Evolutionary conservation across 2,888 invertebrate genomes (phyloP).

Genomic region (Cephus pulcher): DNA sequence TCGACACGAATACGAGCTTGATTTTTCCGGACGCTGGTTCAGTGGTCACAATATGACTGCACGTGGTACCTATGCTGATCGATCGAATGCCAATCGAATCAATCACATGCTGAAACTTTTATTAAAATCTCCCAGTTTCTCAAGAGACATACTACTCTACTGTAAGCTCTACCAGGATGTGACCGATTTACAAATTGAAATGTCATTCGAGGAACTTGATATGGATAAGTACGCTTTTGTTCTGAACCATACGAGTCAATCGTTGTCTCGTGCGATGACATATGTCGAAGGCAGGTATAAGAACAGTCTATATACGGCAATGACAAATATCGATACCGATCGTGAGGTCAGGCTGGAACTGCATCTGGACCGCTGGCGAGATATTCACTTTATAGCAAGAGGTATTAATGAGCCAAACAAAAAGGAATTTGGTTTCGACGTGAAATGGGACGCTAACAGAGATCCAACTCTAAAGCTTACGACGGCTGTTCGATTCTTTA

Average conservation of each 20-base stretch:
- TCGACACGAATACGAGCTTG: conserved; percentile 76
- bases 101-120: conserved; percentile 78
- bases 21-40: conserved; percentile 83
- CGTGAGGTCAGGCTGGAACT: conserved; percentile 77
- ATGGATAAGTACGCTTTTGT: conserved; percentile 76
- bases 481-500: conserved; percentile 73
- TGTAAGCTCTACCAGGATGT: conserved; percentile 78
- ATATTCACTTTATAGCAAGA: conserved; percentile 77
- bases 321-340: conserved; percentile 74
- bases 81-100: conserved; percentile 74
- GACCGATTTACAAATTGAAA: conserved; percentile 74
- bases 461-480: conserved; percentile 82
- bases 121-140: conserved; percentile 79
- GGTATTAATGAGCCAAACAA: conserved; percentile 72
- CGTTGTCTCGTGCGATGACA: conserved; percentile 73
- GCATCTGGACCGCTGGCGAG: conserved; percentile 83
- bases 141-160: conserved; percentile 74
- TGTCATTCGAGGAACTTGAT: conserved; percentile 75
- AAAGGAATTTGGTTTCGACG: conserved; percentile 77
- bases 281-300: conserved; percentile 77
- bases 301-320: conserved; percentile 76
- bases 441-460: conserved; percentile 89
- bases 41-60: conserved; percentile 79
- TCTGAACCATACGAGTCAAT: conserved; percentile 73
- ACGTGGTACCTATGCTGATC: conserved; percentile 81